Base-by-base conservation (phyloP, 2,888 invertebrate genomes). In the Harpalus rubripes region DNA sequence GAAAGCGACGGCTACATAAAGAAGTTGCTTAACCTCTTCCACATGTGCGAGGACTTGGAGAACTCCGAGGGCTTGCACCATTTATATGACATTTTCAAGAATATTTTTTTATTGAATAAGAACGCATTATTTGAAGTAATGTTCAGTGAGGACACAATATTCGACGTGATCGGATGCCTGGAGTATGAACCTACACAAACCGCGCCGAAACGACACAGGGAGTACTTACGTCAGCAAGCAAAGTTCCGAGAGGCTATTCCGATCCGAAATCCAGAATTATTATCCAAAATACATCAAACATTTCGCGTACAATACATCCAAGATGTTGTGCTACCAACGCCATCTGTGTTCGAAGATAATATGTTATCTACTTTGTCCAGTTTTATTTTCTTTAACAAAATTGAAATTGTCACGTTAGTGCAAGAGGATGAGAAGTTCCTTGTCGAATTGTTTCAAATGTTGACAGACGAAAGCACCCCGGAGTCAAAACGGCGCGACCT, bases 371-470 rank as follows among this genome's bases (percentile, higher is more conserved):
- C 98, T 86, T 93, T 99, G 89, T 98, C 97, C 91, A 99, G 98
- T 93, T 99, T 99, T 93, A 98, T 99, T 92, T 99, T 98, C 94
- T 99, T 99, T 93, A 99, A 99, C 93, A 99, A 99, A 93, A 98
- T 99, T 90, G 99, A 99, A 93, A 99, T 99, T 92, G 99, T 99
- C 88, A 98, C 97, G 88, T 94, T 98, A 90, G 97, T 99, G 91
- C 96, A 99, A 93, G 99, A 99, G 90, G 99, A 99, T 92, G 98
- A 99, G 89, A 96, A 97, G 90, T 98, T 99, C 92, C 94, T 99
- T 90, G 95, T 96, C 83, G 98, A 98, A 92, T 93, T 99, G 88
- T 99, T 99, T 93, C 95, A 96, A 86, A 95, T 98, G 91, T 94
- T 99, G 89, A 97, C 96, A 88, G 97, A 98, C 91, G 96, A 97